Base-by-base conservation (phyloP, 1,140 invertebrate genomes). In the Nymphalis io region DNA sequence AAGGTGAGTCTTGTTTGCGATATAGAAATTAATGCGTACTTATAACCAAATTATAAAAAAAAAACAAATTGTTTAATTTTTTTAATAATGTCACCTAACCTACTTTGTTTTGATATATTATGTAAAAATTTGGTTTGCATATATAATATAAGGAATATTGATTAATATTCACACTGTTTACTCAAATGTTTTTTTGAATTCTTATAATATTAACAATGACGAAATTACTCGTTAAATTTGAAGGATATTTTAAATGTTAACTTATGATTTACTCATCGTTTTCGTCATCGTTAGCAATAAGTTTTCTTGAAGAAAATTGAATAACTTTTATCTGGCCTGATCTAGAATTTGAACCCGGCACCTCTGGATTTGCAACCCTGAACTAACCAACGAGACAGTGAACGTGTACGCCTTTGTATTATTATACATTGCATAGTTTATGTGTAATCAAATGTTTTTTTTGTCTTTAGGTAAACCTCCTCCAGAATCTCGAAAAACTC, bases 401-500 rank as follows among this genome's bases (percentile, higher is more conserved):
- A n/a, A n/a, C n/a, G n/a, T n/a, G n/a, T n/a, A n/a, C n/a, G n/a
- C n/a, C n/a, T n/a, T n/a, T n/a, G n/a, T n/a, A n/a, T n/a, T n/a
- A n/a, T n/a, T n/a, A n/a, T n/a, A n/a, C n/a, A n/a, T n/a, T n/a
- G n/a, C n/a, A n/a, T n/a, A n/a, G 12, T 42, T 0, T 42, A 3
- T 42, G 3, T n/a, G 15, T 57, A 57, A 4, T 27, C 0, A 57
- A 57, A 57, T 0, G 23, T 23, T 38, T n/a, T 39, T 18, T 6
- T 59, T 11, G 39, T 69, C 38, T 83, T 0, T 80, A 96, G 96
- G 96, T 72, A 95, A 94, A 92, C 95, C 93, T 73, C 93, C 95
- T 20, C 93, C 93, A 38, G 95, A 96, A 84, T 96, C 96, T 0
- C 95, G 95, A 78, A 95, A 93, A 79, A 93, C 93, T 23, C 93